Evolutionary conservation across 2,797 vertebrate species (phyloP).

Genomic region (Eulemur mongoz): DNA sequence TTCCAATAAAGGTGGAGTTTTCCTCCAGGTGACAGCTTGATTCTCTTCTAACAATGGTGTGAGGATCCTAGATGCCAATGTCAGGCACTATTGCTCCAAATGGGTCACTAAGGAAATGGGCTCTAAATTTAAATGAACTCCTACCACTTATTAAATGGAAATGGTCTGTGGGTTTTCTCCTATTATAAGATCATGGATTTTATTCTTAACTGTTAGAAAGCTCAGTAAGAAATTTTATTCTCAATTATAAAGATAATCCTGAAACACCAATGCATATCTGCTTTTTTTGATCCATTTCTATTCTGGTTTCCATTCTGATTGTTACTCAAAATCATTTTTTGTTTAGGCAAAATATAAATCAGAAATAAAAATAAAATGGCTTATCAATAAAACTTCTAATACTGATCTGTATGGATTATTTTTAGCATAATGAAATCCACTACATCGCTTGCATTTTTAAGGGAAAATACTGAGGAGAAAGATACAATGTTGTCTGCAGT

Average conservation of each 20-base stretch:
- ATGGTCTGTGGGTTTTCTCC: neutral
- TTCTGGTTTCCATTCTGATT: neutral
- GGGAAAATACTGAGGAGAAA: neutral
- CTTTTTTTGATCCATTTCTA: neutral
- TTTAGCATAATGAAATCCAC: neutral
- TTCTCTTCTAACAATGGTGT: neutral
- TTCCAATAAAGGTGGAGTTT: neutral
- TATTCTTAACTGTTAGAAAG: neutral
- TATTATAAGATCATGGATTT: neutral
- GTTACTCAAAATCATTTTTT: neutral
- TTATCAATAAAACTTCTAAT: neutral
- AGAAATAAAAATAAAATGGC: neutral
- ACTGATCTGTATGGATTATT: neutral
- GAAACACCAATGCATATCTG: neutral
- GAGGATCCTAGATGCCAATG: neutral
- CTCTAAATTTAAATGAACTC: neutral
- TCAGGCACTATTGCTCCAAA: neutral
- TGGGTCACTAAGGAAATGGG: neutral
- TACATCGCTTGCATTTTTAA: neutral
- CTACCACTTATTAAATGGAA: neutral
- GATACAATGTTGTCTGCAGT: neutral
- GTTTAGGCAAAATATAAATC: neutral
- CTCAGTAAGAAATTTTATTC: neutral
- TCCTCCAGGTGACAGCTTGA: neutral
- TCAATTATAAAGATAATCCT: neutral